A percentile compares a stretch with the other conserved stretches of the same genome.
Conservation (phyloP, 2,113 vertebrate species). For the Gadus macrocephalus region DNA sequence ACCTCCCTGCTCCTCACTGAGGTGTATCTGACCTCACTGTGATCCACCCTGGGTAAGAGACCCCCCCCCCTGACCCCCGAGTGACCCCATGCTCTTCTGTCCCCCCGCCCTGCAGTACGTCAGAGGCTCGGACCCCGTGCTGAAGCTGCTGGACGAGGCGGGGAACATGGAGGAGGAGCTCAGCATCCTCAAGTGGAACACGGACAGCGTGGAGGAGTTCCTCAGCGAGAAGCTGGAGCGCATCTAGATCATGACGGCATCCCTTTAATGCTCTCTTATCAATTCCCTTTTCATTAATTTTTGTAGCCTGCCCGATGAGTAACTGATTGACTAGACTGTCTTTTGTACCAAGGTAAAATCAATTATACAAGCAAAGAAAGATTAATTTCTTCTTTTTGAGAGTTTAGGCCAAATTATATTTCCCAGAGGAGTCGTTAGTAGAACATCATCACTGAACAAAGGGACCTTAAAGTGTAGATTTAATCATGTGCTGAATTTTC, state of each 20-base stretch:
- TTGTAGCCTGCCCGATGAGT: neutral
- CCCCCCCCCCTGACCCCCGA: neutral
- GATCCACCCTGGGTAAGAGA: too few species aligned
- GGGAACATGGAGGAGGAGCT: conserved; percentile 99
- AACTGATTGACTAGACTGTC: conserved; percentile 17
- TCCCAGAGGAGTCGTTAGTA: neutral
- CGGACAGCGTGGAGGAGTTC: conserved; percentile 98
- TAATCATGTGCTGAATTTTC: conserved; percentile 2
- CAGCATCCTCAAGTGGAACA: conserved; percentile 99
- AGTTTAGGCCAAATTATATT: conserved; percentile 12
- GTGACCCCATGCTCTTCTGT: neutral
- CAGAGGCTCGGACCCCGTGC: conserved; percentile 93
- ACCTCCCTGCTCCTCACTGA: too few species aligned
- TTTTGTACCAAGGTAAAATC: conserved; percentile 27
- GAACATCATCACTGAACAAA: conserved; percentile 2
- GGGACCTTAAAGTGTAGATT: too few species aligned
- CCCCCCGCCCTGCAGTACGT: conserved; percentile 78
- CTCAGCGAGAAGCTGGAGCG: conserved; percentile 92
- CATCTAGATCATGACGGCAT: conserved; percentile 68
- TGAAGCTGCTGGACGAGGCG: conserved; percentile 95
- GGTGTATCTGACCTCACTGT: too few species aligned
- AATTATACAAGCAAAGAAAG: conserved; percentile 5
- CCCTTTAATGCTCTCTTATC: neutral
- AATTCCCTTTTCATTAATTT: neutral
- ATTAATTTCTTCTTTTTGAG: conserved; percentile 14